These are phyloP conservation scores for Danaus plexippus DNA, from an alignment of 1,140 invertebrate genomes.

Conservation along the genomic window DNA sequence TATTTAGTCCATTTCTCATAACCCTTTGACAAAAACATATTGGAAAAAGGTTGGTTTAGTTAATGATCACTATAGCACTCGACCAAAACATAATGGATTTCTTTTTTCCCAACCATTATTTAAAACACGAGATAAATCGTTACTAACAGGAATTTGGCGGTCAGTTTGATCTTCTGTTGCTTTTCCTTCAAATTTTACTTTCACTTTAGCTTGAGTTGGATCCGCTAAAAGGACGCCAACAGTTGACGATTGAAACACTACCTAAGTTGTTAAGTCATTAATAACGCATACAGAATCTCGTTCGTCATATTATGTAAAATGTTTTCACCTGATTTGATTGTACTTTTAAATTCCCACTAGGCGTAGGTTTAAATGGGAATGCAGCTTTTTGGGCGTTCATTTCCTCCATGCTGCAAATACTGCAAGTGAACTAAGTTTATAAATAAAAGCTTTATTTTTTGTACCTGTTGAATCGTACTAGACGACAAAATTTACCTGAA, in stretches of 20 bases:
- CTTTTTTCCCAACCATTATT: too few species aligned
- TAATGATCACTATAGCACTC: too few species aligned
- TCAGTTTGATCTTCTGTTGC: conserved; percentile 36
- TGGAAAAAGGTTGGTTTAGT: too few species aligned
- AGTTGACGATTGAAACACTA: conserved; percentile 79
- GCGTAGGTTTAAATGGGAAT: conserved; percentile 77
- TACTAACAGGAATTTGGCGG: conserved; percentile 16
- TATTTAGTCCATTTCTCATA: too few species aligned
- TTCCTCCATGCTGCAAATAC: conserved; percentile 39
- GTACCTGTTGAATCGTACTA: conserved; percentile 1
- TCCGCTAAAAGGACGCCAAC: conserved; percentile 78
- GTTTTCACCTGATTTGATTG: conserved; percentile 75
- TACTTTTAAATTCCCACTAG: conserved; percentile 78
- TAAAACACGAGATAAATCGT: too few species aligned
- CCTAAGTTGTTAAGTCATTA: conserved; percentile 48
- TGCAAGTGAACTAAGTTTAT: conserved; percentile 21
- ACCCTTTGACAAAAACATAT: too few species aligned
- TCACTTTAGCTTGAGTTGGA: conserved; percentile 75
- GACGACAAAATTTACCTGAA: conserved; percentile 34
- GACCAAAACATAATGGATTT: too few species aligned
- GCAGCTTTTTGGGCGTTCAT: conserved; percentile 33
- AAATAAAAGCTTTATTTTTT: not conserved
- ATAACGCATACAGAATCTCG: not conserved
- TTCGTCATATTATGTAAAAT: not conserved
- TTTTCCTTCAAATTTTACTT: conserved; percentile 73